Evolutionary conservation across 2,797 vertebrate species (phyloP).

Genomic region (Peromyscus aztecus): DNA sequence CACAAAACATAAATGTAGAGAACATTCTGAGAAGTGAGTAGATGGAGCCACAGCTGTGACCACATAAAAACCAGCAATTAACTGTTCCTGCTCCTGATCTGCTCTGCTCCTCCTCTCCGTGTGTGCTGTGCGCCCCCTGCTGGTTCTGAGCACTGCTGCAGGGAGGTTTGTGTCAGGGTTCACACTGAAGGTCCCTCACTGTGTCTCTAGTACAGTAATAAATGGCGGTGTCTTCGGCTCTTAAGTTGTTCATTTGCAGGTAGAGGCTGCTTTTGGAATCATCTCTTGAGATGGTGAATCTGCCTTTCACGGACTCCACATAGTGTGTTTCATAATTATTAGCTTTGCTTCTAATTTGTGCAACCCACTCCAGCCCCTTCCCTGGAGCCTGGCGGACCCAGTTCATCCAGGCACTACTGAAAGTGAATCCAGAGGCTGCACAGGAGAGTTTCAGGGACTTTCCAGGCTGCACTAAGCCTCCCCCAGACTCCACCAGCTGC

Average conservation of each 20-base stretch:
- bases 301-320: too few relatives aligned
- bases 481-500: not conserved
- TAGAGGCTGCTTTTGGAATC: not conserved
- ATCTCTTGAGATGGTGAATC: not conserved
- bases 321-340: not conserved
- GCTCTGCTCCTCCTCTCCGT: not conserved
- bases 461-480: not conserved
- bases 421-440: not conserved
- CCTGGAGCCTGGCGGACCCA: not conserved
- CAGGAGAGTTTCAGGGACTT: not conserved
- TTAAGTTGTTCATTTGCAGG: not conserved
- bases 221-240: not conserved
- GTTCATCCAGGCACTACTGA: not conserved
- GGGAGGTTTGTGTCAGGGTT: not conserved
- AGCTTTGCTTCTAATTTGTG: not conserved
- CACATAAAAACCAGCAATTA: not conserved
- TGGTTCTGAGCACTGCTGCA: not conserved
- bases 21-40: not conserved
- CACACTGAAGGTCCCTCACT: not conserved
- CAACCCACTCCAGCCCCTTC: not conserved
- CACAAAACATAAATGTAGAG: not conserved
- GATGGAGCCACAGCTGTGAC: not conserved
- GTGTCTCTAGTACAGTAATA: not conserved
- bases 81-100: not conserved
- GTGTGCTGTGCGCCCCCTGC: not conserved